These are phyloP conservation scores for Enteromius unitaeniatus DNA, from an alignment of 2,797 vertebrate genomes.

Conservation along the genomic window DNA sequence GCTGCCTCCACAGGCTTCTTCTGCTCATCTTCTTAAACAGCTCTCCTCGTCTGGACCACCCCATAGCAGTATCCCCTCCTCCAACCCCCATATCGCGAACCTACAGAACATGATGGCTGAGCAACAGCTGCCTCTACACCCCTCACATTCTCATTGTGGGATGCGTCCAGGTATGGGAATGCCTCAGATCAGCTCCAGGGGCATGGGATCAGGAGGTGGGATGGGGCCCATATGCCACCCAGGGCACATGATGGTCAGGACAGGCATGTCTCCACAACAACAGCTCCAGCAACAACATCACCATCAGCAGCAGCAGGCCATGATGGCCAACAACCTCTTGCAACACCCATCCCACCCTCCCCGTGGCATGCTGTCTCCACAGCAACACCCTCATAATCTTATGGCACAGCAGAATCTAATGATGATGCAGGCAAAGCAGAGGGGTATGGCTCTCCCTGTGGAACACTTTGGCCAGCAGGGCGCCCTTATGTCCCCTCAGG, in stretches of 20 bases:
- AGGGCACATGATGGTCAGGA: constrained; percentile 94
- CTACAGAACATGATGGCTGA: constrained; percentile 99
- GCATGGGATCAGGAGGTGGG: constrained; percentile 67
- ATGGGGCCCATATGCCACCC: constrained; percentile 85
- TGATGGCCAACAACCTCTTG: constrained; percentile 86
- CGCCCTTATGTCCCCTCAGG: constrained; percentile 90
- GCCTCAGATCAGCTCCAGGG: constrained; percentile 71
- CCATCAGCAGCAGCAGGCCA: constrained; percentile 80
- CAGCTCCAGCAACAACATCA: constrained; percentile 67
- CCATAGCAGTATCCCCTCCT: constrained; percentile 77
- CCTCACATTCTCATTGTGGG: constrained; percentile 75
- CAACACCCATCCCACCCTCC: constrained; percentile 79
- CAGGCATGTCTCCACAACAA: constrained; percentile 88
- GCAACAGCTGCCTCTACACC: constrained; percentile 82
- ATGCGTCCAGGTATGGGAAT: constrained; percentile 83
- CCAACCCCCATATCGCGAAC: constrained; percentile 89
- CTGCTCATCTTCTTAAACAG: constrained; percentile 92
- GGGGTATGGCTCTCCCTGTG: constrained; percentile 86
- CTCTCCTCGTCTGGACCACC: constrained; percentile 83
- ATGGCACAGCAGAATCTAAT: constrained; percentile 97
- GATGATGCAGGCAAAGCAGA: constrained; percentile 97
- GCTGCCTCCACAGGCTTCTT: constrained; percentile 73
- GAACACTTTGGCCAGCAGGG: constrained; percentile 91
- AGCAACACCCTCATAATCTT: constrained; percentile 90
- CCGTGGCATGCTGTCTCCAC: constrained; percentile 83